phyloP scores from a whole-genome alignment of 2,888 invertebrate genomes.

The Reticulitermes lucifugus region DNA sequence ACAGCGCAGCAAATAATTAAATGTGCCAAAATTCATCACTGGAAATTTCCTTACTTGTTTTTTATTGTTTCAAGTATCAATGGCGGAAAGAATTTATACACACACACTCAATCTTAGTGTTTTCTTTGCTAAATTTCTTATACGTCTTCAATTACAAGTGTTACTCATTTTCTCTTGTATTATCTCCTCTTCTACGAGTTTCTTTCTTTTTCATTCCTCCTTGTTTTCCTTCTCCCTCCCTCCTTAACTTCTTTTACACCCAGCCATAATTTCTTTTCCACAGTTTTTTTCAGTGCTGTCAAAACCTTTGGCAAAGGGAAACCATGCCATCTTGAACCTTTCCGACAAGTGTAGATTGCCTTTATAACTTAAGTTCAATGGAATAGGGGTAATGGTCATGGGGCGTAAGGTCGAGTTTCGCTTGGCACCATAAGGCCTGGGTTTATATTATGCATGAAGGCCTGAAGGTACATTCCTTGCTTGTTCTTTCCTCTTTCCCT shows the following conservation, averaged over 20 bases:
- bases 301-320: slow-evolving; percentile 39
- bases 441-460: slow-evolving; percentile 46
- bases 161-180: background rate
- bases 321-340: slow-evolving; percentile 13
- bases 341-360: slow-evolving; percentile 21
- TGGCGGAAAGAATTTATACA: background rate
- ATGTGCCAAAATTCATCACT: background rate
- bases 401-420: slow-evolving; percentile 43
- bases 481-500: background rate
- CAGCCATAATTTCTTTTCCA: slow-evolving; percentile 22
- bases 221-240: background rate
- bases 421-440: slow-evolving; percentile 4
- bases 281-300: slow-evolving; percentile 30
- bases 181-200: background rate
- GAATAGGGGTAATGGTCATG: slow-evolving; percentile 28
- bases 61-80: background rate
- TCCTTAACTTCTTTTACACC: slow-evolving; percentile 9
- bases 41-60: background rate
- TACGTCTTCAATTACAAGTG: background rate
- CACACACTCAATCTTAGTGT: background rate
- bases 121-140: background rate
- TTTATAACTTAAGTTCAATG: slow-evolving; percentile 3
- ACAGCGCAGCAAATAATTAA: background rate
- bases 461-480: slow-evolving; percentile 45
- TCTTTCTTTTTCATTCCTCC: background rate